phyloP scores from a whole-genome alignment of 1,140 invertebrate species.

The Ceratosolen solmsi region DNA sequence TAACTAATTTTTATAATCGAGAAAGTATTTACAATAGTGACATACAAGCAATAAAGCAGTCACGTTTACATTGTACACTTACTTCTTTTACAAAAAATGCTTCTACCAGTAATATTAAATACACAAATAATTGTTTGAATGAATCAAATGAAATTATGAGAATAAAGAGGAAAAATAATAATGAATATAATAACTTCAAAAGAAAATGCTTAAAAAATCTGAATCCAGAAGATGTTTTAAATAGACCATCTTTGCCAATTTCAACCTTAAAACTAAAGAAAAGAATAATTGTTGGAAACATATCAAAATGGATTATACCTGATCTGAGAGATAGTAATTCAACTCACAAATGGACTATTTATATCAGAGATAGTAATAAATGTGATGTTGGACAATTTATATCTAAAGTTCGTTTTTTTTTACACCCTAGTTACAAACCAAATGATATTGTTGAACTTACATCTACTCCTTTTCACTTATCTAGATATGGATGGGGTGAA shows the following conservation, averaged over 20 bases:
- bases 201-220: slow-evolving; percentile 47
- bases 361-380: slow-evolving; percentile 81
- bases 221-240: slow-evolving; percentile 60
- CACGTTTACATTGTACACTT: slow-evolving; percentile 82
- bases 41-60: slow-evolving; percentile 73
- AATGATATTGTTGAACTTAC: slow-evolving; percentile 87
- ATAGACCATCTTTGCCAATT: slow-evolving; percentile 56
- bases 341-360: slow-evolving; percentile 94
- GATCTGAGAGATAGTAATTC: slow-evolving; percentile 78
- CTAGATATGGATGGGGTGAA: slow-evolving; percentile 91
- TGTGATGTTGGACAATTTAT: slow-evolving; percentile 79
- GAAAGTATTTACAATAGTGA: slow-evolving; percentile 74
- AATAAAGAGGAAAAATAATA: slow-evolving; percentile 27
- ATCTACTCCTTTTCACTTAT: slow-evolving; percentile 86
- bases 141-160: slow-evolving; percentile 13
- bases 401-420: slow-evolving; percentile 84
- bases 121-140: slow-evolving; percentile 10
- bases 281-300: slow-evolving; percentile 84
- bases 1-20: slow-evolving; percentile 80
- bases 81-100: slow-evolving; percentile 62
- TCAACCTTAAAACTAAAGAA: slow-evolving; percentile 64
- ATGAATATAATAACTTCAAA: slow-evolving; percentile 21
- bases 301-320: slow-evolving; percentile 86
- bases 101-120: slow-evolving; percentile 11
- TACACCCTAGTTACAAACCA: slow-evolving; percentile 91